Percentiles rank a stretch among this genome's conserved stretches.
phyloP scores from a whole-genome alignment of 1,140 invertebrate genomes.

The Centruroides vittatus region DNA sequence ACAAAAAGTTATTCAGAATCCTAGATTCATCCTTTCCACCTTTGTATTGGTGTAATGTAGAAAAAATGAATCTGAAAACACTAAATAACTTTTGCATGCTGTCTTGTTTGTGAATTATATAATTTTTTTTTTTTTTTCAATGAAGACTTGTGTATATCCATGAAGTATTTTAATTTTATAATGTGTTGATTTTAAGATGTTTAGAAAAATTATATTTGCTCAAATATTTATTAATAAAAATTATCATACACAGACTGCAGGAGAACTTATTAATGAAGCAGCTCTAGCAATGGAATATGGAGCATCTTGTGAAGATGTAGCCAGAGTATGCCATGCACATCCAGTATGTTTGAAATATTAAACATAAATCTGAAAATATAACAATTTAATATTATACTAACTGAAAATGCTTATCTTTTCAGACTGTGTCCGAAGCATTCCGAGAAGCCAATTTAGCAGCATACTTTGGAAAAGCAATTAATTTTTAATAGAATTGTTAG shows the following conservation, averaged over 20 bases:
- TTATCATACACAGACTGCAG: conserved; percentile 45
- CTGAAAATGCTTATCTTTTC: conserved; percentile 30
- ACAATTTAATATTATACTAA: not conserved
- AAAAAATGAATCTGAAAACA: too few species aligned
- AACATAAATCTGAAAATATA: not conserved
- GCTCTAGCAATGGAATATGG: conserved; percentile 98
- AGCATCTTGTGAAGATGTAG: conserved; percentile 94
- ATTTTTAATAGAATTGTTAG: conserved; percentile 46
- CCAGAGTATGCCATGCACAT: conserved; percentile 97
- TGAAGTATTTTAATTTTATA: too few species aligned
- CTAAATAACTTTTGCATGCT: too few species aligned
- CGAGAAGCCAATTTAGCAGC: conserved; percentile 93
- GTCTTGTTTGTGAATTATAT: too few species aligned
- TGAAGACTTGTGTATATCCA: too few species aligned
- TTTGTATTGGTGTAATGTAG: too few species aligned
- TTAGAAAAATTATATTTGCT: too few species aligned
- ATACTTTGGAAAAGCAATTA: conserved; percentile 94
- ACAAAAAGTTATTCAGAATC: too few species aligned
- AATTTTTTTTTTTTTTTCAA: too few species aligned
- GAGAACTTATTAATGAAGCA: conserved; percentile 93
- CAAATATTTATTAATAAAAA: not conserved
- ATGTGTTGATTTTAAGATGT: too few species aligned
- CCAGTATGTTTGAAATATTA: conserved; percentile 51
- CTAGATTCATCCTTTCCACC: too few species aligned
- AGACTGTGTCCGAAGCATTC: conserved; percentile 94